Evolutionary conservation across 1,140 invertebrate genomes (phyloP).

Genomic region (Drosophila kanapiae): DNA sequence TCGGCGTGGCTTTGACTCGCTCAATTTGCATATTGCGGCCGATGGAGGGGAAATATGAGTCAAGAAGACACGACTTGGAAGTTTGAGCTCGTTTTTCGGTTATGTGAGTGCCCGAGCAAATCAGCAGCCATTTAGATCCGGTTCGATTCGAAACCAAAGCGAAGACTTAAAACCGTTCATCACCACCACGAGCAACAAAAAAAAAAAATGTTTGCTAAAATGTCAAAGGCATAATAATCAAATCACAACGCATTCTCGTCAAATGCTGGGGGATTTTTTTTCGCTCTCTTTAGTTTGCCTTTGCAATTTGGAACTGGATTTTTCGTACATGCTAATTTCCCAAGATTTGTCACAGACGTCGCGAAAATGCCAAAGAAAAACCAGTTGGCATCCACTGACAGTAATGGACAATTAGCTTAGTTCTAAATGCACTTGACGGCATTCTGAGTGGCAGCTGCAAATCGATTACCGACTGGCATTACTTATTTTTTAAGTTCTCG

Average conservation of each 20-base stretch:
- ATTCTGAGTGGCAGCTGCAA: conserved; percentile 38
- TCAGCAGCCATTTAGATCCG: conserved; percentile 73
- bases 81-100: conserved; percentile 40
- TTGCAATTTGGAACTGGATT: conserved; percentile 39
- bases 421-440: conserved; percentile 48
- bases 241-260: conserved; percentile 47
- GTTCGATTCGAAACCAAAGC: conserved; percentile 64
- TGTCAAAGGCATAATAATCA: conserved; percentile 75
- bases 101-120: conserved; percentile 53
- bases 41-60: conserved; percentile 40
- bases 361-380: conserved; percentile 45
- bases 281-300: background rate
- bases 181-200: background rate
- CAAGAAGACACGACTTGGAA: conserved; percentile 32
- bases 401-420: conserved; percentile 74
- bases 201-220: conserved; percentile 51
- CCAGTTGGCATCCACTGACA: conserved; percentile 54
- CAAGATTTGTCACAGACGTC: conserved; percentile 38
- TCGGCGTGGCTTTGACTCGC: conserved; percentile 4
- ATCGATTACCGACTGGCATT: conserved; percentile 29
- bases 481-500: background rate
- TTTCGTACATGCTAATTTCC: conserved; percentile 44
- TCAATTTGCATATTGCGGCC: conserved; percentile 58
- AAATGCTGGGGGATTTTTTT: conserved; percentile 10
- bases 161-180: conserved; percentile 39